Base-by-base conservation (phyloP, 2,888 invertebrate species). In the Cryptocheilus praepositus region DNA sequence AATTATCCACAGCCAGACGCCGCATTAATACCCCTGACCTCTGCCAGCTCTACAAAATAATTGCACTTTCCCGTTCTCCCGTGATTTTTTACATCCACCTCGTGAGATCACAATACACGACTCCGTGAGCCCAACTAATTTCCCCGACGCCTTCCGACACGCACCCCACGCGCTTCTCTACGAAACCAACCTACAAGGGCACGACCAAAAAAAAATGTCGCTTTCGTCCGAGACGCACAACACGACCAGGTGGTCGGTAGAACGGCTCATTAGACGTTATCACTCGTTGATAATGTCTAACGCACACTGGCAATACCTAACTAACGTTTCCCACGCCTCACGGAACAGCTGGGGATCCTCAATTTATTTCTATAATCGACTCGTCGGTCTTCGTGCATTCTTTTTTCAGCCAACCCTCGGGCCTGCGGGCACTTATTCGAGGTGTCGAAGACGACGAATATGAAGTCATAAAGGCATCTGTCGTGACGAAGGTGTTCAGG, bases 401-500 rank as follows among this genome's bases (percentile, higher is more conserved):
- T n/a, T n/a, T n/a, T n/a, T n/a, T n/a, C n/a, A n/a, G n/a, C n/a
- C n/a, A n/a, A n/a, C n/a, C n/a, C n/a, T n/a, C 25, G 25, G 25
- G 25, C 11, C 3, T 11, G 36, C 7, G 36, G 3, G 11, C 11
- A 36, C 36, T 2, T 36, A 36, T 36, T 36, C 11, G 13, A 7
- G 36, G 36, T 36, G 36, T 36, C 36, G 36, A 36, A 36, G 36
- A 36, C 7, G 52, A 49, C 61, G 57, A 52, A 44, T 52, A 57
- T 57, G 69, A 66, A 76, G 71, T 75, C 74, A 67, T 61, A 70
- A 76, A 76, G 76, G 74, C 72, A 72, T 70, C 74, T 72, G 74
- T 76, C 70, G 74, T 64, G 73, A 67, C 61, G 64, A 74, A 61
- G 71, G 76, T 69, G 73, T 69, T 66, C 66, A 69, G 77, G 76